Base-by-base conservation (phyloP, 2,113 vertebrate genomes). In the Lasiurus borealis region DNA sequence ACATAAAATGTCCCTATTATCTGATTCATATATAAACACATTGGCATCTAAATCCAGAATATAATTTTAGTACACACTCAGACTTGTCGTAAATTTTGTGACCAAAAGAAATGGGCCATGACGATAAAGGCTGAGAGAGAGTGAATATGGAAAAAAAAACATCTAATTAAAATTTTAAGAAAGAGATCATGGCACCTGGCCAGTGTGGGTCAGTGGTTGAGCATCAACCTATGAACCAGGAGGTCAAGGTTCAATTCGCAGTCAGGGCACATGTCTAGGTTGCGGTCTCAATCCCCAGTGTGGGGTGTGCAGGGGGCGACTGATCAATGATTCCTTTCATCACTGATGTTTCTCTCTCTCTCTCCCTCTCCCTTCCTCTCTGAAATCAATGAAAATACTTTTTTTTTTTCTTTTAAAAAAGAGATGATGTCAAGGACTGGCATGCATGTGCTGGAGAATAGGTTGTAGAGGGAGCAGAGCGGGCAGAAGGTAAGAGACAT, bases 1-100 rank as follows among this genome's bases (percentile, higher is more conserved):
- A 71, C 19, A 88, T 66, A 94, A 95, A 93, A 88, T 46, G 76
- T 40, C 4, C 29, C 52, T n/a, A 69, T 64, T 31, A 93, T 66
- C 34, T 71, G 31, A 85, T 34, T 95, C 34, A 84, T 88, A 85
- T 86, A 83, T 64, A 73, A 90, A 92, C 27, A 59, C 16, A 84
- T 5, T 84, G 46, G 34, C 62, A 94, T 69, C 64, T 93, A 59
- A 91, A 86, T 81, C 59, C n/a, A 90, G 46, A 97, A 97, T 95
- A 72, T 75, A 94, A 80, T 48, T 95, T 90, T 59, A 95, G 54
- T 94, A 14, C 13, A 90, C 5, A 86, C n/a, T 83, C 13, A 93
- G 54, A 85, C 46, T 83, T 97, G 21, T 15, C 75, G 19, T 92
- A 95, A 93, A 90, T 83, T 93, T 16, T 91, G 40, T 82, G 40